These are phyloP conservation scores for Thereva nobilitata DNA, from an alignment of 2,888 invertebrate genomes.

Conservation along the genomic window DNA sequence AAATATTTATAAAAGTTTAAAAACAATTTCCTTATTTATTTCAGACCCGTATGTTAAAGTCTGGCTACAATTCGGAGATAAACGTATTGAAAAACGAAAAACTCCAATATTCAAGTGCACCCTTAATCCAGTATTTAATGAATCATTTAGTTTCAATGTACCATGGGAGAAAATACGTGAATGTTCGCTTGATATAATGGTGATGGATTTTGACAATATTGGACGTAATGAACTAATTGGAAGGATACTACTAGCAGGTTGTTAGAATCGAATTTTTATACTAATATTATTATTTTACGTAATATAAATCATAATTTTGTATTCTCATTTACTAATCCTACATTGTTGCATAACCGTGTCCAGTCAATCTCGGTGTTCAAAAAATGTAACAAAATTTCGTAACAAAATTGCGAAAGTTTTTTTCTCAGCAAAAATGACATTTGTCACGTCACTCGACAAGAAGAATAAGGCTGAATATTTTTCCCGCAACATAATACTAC, in stretches of 20 bases:
- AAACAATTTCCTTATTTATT: conserved; percentile 53
- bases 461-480: too few relatives aligned
- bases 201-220: conserved; percentile 97
- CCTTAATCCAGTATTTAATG: conserved; percentile 94
- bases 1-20: too few relatives aligned
- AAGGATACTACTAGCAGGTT: conserved; percentile 88
- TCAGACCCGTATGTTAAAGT: conserved; percentile 98
- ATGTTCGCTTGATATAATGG: conserved; percentile 90
- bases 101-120: conserved; percentile 94
- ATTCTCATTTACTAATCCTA: too few relatives aligned
- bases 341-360: too few relatives aligned
- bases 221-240: conserved; percentile 92
- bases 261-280: conserved; percentile 38
- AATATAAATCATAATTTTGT: too few relatives aligned
- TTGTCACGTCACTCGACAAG: too few relatives aligned
- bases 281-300: not conserved
- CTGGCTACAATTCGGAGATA: conserved; percentile 94
- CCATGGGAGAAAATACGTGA: conserved; percentile 97
- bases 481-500: too few relatives aligned
- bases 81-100: conserved; percentile 93
- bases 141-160: conserved; percentile 93
- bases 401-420: too few relatives aligned
- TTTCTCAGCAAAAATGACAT: too few relatives aligned
- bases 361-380: too few relatives aligned
- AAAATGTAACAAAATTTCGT: too few relatives aligned